Percentiles rank a stretch among this genome's conserved stretches.
These are phyloP conservation scores for Rhineura floridana DNA, from an alignment of 2,113 vertebrate species.

Conservation along the genomic window DNA sequence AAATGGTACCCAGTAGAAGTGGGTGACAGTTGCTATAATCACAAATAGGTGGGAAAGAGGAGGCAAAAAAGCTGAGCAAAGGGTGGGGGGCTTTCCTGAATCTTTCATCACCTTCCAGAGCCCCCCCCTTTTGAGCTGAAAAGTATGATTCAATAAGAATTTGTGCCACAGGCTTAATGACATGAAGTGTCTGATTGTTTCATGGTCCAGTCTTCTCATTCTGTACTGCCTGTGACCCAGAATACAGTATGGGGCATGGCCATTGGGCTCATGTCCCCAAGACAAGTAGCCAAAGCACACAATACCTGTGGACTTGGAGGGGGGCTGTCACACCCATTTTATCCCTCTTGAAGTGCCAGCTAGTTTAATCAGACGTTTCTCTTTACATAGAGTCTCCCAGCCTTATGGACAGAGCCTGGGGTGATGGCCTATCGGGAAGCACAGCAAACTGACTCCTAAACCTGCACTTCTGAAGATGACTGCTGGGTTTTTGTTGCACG, in stretches of 20 bases:
- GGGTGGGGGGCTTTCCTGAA: background rate
- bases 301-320: background rate
- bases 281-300: background rate
- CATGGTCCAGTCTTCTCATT: background rate
- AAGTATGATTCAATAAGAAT: background rate
- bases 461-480: background rate
- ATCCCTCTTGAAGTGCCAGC: background rate
- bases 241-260: background rate
- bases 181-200: background rate
- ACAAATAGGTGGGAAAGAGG: background rate
- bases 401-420: background rate
- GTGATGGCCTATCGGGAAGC: background rate
- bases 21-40: background rate
- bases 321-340: background rate
- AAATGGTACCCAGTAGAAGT: background rate
- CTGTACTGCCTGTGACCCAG: background rate
- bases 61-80: background rate
- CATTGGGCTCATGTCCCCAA: background rate
- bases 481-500: background rate
- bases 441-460: background rate
- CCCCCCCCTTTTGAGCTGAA: background rate
- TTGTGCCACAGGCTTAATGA: background rate
- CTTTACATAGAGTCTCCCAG: background rate
- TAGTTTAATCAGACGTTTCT: background rate
- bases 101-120: background rate